Percentiles rank a stretch among this genome's conserved stretches.
Evolutionary conservation across 2,113 vertebrate species (phyloP).

Genomic region (Danio rerio): GRCz12tu NC_133193.1:16838501-16839000

Average conservation of each 20-base stretch:
- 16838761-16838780: slow-evolving; percentile 13
- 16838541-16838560: background rate
- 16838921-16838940: too few species aligned
- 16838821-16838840: background rate
- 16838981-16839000: too few species aligned
- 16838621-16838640: slow-evolving; percentile 25
- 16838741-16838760: slow-evolving; percentile 52
- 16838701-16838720: slow-evolving; percentile 18
- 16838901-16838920: too few species aligned
- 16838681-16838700: background rate
- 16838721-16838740: slow-evolving; percentile 39
- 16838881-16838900: too few species aligned
- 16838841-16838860: too few species aligned
- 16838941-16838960: too few species aligned
- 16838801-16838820: background rate
- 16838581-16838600: slow-evolving; percentile 15
- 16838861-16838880: too few species aligned
- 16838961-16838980: too few species aligned
- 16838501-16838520: slow-evolving; percentile 44
- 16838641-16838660: background rate
- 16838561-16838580: slow-evolving; percentile 33
- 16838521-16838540: slow-evolving; percentile 42
- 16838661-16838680: background rate
- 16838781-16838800: slow-evolving; percentile 31
- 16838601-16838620: slow-evolving; percentile 7